Evolutionary conservation across 2,797 vertebrate genomes (phyloP).

Genomic region (Enteromius unitaeniatus): DNA sequence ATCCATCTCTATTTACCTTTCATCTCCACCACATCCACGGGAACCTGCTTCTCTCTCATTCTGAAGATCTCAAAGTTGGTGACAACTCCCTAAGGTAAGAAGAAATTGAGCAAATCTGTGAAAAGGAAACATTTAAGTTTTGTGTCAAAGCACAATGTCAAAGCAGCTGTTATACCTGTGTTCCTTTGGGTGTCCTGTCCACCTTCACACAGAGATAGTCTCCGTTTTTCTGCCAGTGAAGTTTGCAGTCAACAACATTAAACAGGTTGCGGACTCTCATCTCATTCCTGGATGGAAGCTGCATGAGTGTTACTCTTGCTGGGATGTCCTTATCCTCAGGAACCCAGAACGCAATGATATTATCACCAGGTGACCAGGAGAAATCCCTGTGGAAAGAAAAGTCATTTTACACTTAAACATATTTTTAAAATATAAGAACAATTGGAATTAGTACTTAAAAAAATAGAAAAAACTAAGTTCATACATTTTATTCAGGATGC

Average conservation of each 20-base stretch:
- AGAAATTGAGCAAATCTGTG: not conserved
- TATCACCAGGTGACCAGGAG: constrained; percentile 98
- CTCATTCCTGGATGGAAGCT: constrained; percentile 93
- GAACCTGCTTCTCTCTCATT: constrained; percentile 99
- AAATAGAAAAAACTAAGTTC: not conserved
- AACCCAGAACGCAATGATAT: constrained; percentile 98
- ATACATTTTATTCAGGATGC: not conserved
- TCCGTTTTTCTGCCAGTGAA: constrained; percentile 98
- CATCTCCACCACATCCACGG: constrained; percentile 98
- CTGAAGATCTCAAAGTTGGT: constrained; percentile 99
- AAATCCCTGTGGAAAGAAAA: constrained; percentile 85
- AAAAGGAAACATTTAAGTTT: not conserved
- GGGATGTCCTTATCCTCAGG: constrained; percentile 99
- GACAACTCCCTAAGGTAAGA: constrained; percentile 88
- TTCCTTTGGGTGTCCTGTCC: constrained; percentile 95
- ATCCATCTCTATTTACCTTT: constrained; percentile 81
- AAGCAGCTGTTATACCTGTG: constrained; percentile 79
- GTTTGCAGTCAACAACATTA: constrained; percentile 97
- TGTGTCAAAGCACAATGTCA: not conserved
- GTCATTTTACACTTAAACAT: not conserved
- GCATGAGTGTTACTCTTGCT: constrained; percentile 97
- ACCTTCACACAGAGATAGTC: constrained; percentile 98
- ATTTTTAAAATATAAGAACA: not conserved
- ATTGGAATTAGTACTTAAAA: not conserved
- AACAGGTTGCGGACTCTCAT: constrained; percentile 97